phyloP scores from a whole-genome alignment of 2,797 vertebrate genomes.

The Gallirallus australis region DNA sequence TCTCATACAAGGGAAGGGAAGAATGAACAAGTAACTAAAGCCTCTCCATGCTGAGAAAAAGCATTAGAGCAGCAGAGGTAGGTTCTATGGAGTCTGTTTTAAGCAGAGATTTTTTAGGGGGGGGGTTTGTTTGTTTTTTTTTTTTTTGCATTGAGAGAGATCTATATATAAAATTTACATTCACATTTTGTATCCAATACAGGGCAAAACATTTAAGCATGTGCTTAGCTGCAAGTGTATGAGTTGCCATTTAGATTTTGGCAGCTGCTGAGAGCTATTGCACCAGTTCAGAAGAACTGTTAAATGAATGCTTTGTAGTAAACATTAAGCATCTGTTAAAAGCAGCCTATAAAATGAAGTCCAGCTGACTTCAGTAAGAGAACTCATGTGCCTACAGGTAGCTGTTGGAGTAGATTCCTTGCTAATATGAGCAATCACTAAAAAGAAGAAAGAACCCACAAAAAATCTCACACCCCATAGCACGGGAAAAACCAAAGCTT shows the following conservation, averaged over 20 bases:
- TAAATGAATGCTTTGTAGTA: neutral
- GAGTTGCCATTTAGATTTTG: neutral
- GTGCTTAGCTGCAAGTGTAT: neutral
- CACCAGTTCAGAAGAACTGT: neutral
- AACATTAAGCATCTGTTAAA: neutral
- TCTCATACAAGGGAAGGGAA: neutral
- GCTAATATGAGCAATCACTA: neutral
- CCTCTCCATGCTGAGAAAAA: neutral
- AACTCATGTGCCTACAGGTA: neutral
- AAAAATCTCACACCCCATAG: neutral
- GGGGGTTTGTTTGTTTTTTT: too few species aligned
- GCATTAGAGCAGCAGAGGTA: neutral
- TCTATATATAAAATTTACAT: neutral
- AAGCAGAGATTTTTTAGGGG: neutral
- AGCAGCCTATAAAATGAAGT: neutral
- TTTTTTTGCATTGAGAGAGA: neutral
- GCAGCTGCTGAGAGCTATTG: neutral
- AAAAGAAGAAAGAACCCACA: neutral
- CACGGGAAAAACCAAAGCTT: neutral
- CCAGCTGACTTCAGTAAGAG: neutral
- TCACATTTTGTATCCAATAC: neutral
- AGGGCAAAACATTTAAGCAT: neutral
- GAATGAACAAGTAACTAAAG: conserved; percentile 9
- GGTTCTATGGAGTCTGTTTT: neutral
- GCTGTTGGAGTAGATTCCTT: neutral